These are phyloP conservation scores for Albula goreensis DNA, from an alignment of 2,113 vertebrate species.

Conservation along the genomic window DNA sequence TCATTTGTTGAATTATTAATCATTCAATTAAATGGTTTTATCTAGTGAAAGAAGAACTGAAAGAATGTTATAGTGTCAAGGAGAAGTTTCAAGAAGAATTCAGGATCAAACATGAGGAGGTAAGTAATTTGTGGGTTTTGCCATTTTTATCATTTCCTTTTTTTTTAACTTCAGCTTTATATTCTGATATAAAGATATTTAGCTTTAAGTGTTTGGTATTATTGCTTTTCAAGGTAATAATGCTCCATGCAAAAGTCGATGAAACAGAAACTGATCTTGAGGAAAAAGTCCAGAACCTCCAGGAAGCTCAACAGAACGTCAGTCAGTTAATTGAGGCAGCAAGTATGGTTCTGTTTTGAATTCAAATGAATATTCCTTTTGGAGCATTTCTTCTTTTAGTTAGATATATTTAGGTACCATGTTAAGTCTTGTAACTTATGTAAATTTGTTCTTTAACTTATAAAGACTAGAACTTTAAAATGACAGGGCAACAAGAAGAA, in stretches of 20 bases:
- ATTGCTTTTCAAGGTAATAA: slow-evolving; percentile 60
- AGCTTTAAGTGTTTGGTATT: background rate
- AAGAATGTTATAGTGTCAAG: slow-evolving; percentile 76
- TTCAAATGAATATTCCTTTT: background rate
- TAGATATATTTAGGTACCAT: background rate
- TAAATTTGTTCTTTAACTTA: background rate
- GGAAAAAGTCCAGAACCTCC: slow-evolving; percentile 67
- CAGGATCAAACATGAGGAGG: slow-evolving; percentile 78
- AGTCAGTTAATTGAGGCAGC: slow-evolving; percentile 71
- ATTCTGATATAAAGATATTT: background rate
- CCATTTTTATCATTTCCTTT: background rate
- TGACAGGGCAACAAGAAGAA: slow-evolving; percentile 72
- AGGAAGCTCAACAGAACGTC: slow-evolving; percentile 69
- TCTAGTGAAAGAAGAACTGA: slow-evolving; percentile 80
- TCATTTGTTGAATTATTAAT: no score
- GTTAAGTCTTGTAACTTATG: background rate
- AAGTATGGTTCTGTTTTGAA: slow-evolving; percentile 67
- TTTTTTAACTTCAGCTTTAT: background rate
- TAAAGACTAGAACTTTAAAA: slow-evolving; percentile 21
- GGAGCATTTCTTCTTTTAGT: background rate
- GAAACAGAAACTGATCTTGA: slow-evolving; percentile 74
- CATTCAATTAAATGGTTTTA: slow-evolving; percentile 25
- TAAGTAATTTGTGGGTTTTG: slow-evolving; percentile 52
- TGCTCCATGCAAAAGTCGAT: slow-evolving; percentile 63
- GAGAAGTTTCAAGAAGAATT: slow-evolving; percentile 72